phyloP scores from a whole-genome alignment of 2,888 invertebrate species.

The Eudasyphora cyanicolor region DNA sequence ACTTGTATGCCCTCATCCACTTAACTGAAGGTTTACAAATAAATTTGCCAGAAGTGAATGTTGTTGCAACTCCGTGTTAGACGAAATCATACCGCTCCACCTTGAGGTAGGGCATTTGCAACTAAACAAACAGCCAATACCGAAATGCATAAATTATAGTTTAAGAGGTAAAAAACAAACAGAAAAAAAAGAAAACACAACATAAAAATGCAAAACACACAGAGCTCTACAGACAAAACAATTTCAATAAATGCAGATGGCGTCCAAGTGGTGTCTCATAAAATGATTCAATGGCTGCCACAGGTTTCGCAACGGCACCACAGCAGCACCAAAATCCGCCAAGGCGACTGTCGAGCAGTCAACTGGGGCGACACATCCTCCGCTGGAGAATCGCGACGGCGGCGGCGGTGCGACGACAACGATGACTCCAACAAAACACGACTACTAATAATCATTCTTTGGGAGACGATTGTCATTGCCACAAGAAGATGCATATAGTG shows the following conservation, averaged over 20 bases:
- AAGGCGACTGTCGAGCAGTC: conserved; percentile 9
- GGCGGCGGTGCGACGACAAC: conserved; percentile 22
- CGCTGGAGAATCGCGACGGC: conserved; percentile 31
- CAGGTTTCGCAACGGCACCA: conserved; percentile 51
- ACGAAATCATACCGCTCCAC: neutral
- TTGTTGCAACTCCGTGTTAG: neutral
- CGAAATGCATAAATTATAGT: conserved; percentile 62
- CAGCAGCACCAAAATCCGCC: neutral
- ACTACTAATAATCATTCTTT: conserved; percentile 58
- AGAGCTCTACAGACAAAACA: conserved; percentile 43
- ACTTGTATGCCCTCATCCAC: too few relatives aligned
- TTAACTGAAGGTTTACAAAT: too few relatives aligned
- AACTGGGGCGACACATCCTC: conserved; percentile 19
- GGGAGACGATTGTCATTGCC: conserved; percentile 56
- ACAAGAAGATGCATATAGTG: conserved; percentile 24
- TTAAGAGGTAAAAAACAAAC: conserved; percentile 28
- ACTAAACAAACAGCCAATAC: conserved; percentile 57
- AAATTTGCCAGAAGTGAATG: too few relatives aligned
- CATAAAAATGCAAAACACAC: conserved; percentile 64
- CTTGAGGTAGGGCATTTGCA: neutral
- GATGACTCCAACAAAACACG: conserved; percentile 3
- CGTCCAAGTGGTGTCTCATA: conserved; percentile 62
- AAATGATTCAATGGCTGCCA: conserved; percentile 60
- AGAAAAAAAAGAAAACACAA: conserved; percentile 33
- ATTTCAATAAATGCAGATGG: conserved; percentile 67